Evolutionary conservation across 2,888 invertebrate species (phyloP).

Genomic region (Trichopria drosophilae): DNA sequence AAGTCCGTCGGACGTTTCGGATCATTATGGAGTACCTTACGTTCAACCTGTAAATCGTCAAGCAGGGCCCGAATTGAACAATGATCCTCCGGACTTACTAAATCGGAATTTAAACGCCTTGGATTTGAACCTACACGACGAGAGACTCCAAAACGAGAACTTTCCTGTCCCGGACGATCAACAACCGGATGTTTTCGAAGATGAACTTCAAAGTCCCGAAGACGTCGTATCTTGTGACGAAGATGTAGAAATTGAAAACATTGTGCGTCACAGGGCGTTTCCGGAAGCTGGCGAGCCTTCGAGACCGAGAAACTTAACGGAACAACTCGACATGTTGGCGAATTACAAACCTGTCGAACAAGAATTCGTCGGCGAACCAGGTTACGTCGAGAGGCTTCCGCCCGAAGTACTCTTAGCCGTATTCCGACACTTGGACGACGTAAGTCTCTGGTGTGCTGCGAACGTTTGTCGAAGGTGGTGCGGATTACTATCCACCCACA

Average conservation of each 20-base stretch:
- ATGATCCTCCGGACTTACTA: too few relatives aligned
- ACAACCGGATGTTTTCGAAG: slow-evolving; percentile 39
- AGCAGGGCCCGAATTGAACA: too few relatives aligned
- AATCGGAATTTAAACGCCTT: too few relatives aligned
- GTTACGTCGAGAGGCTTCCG: slow-evolving; percentile 71
- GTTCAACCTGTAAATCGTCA: too few relatives aligned
- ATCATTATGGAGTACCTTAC: slow-evolving; percentile 33
- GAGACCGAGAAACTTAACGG: slow-evolving; percentile 63
- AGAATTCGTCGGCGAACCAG: slow-evolving; percentile 60
- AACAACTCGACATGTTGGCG: slow-evolving; percentile 66
- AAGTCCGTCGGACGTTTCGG: slow-evolving; percentile 32
- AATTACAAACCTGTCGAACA: slow-evolving; percentile 57
- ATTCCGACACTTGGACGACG: slow-evolving; percentile 87
- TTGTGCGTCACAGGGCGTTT: slow-evolving; percentile 36
- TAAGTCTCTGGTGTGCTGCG: slow-evolving; percentile 86
- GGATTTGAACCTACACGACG: too few relatives aligned
- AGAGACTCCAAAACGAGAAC: too few relatives aligned
- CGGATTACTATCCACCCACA: slow-evolving; percentile 76
- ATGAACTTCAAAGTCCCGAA: slow-evolving; percentile 40
- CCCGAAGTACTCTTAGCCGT: slow-evolving; percentile 84
- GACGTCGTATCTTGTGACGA: slow-evolving; percentile 26
- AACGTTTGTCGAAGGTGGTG: slow-evolving; percentile 87
- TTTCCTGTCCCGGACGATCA: slow-evolving; percentile 27
- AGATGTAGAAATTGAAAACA: slow-evolving; percentile 25
- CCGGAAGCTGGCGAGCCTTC: slow-evolving; percentile 54